Evolutionary conservation across 2,888 invertebrate genomes (phyloP).

Genomic region (Phlogophora meticulosa): DNA sequence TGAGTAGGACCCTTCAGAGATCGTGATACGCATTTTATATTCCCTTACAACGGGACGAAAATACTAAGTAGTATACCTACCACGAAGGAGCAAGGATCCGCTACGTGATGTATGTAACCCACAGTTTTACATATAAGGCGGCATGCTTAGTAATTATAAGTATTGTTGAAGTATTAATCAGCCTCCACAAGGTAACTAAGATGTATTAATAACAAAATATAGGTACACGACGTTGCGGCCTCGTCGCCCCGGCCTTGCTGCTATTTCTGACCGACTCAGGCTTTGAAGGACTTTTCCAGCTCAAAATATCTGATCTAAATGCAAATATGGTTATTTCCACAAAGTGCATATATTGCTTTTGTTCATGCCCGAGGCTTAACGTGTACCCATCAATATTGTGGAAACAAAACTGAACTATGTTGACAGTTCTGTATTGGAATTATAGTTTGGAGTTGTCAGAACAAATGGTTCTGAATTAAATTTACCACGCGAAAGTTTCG

Average conservation of each 20-base stretch:
- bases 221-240: conserved; percentile 68
- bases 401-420: conserved; percentile 43
- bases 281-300: conserved; percentile 78
- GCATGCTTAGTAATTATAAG: conserved; percentile 36
- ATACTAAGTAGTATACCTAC: conserved; percentile 64
- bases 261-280: conserved; percentile 80
- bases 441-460: conserved; percentile 49
- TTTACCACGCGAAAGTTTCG: conserved; percentile 40
- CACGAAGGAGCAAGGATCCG: conserved; percentile 30
- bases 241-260: conserved; percentile 79
- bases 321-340: conserved; percentile 78
- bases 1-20: conserved; percentile 62
- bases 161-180: conserved; percentile 49
- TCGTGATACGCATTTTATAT: conserved; percentile 72
- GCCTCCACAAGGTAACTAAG: conserved; percentile 46
- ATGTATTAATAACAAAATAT: conserved; percentile 70
- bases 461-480: conserved; percentile 51
- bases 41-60: conserved; percentile 62
- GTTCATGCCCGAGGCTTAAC: conserved; percentile 47
- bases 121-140: conserved; percentile 46
- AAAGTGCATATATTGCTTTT: conserved; percentile 66
- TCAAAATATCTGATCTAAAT: conserved; percentile 83
- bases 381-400: conserved; percentile 39
- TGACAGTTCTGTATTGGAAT: conserved; percentile 43
- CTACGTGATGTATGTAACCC: conserved; percentile 36